Evolutionary conservation across 92 coral and sea anemone species (phyloP).

Genomic region (Epizoanthus scotinus): DNA sequence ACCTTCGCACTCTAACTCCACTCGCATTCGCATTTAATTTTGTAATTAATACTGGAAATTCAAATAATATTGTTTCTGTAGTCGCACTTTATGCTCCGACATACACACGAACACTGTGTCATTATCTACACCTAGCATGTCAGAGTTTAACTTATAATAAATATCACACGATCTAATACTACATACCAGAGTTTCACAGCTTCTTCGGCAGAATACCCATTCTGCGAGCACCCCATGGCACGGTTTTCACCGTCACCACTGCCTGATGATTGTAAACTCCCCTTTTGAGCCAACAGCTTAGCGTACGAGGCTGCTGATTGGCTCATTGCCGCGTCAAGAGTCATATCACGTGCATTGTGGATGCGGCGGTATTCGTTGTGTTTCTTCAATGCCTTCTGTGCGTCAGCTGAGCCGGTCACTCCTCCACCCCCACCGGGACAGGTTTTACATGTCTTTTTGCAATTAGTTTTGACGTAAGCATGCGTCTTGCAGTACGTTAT

Average conservation of each 20-base stretch:
- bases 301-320: conserved; percentile 25
- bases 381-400: background rate
- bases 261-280: conserved; percentile 1
- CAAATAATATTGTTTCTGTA: too few relatives aligned
- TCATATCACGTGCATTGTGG: conserved; percentile 16
- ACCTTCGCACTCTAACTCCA: too few relatives aligned
- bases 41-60: too few relatives aligned
- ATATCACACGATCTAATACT: too few relatives aligned
- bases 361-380: conserved; percentile 37
- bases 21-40: too few relatives aligned
- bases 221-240: conserved; percentile 28
- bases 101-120: too few relatives aligned
- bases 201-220: conserved; percentile 13
- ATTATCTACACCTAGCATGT: too few relatives aligned
- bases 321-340: conserved; percentile 28
- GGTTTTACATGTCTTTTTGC: conserved; percentile 30
- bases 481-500: background rate
- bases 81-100: too few relatives aligned
- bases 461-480: conserved; percentile 16
- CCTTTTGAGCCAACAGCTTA: background rate
- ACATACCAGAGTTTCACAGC: conserved; percentile 22
- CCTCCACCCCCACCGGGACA: conserved; percentile 27
- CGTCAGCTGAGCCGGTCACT: background rate
- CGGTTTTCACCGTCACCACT: conserved; percentile 24
- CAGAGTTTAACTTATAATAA: too few relatives aligned